Evolutionary conservation across 1,140 invertebrate genomes (phyloP).

Genomic region (Temnothorax curvispinosus): DNA sequence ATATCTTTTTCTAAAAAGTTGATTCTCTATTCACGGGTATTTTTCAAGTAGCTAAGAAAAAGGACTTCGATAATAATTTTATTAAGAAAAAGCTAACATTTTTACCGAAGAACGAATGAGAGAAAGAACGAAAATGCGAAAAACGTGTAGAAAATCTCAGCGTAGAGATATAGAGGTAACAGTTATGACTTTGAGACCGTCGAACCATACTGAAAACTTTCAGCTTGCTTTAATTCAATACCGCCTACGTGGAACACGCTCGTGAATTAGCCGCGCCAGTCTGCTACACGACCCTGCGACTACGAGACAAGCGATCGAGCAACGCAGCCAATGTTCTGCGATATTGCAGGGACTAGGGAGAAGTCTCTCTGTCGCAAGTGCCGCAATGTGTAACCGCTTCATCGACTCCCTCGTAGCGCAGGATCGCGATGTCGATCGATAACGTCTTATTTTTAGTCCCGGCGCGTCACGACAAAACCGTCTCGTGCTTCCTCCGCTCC

Average conservation of each 20-base stretch:
- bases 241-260: neutral
- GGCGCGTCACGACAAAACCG: conserved; percentile 41
- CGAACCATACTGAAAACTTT: neutral
- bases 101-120: neutral
- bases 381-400: conserved; percentile 37
- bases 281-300: conserved; percentile 3
- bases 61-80: neutral
- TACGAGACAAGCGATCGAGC: conserved; percentile 10
- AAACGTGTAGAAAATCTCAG: neutral
- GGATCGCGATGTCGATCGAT: conserved; percentile 40
- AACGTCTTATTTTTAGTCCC: conserved; percentile 56
- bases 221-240: conserved; percentile 2
- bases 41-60: neutral
- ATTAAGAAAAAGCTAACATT: neutral
- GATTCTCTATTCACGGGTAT: neutral
- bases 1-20: neutral
- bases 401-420: conserved; percentile 39
- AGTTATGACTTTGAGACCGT: neutral
- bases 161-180: neutral
- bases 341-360: neutral
- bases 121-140: neutral
- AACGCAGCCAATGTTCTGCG: conserved; percentile 13
- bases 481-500: conserved; percentile 14
- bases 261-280: conserved; percentile 19
- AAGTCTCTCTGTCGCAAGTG: neutral